A percentile compares a stretch with the other conserved stretches of the same genome.
Conservation (phyloP, 2,797 vertebrate species). For the Synaphobranchus kaupii region DNA sequence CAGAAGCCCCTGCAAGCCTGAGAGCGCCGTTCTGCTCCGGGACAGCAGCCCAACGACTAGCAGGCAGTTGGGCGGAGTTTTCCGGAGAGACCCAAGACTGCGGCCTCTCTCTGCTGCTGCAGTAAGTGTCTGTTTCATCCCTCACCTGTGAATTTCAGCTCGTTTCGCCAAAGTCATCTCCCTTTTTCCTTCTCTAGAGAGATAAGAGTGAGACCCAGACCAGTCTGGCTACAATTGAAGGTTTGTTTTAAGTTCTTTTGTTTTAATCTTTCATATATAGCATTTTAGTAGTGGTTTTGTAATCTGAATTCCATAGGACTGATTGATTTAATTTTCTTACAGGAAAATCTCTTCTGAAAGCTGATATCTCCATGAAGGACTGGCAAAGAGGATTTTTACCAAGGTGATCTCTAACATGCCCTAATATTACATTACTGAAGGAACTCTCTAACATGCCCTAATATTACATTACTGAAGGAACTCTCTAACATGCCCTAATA, state of each 20-base stretch:
- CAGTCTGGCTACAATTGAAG: background rate
- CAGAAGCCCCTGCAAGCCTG: slow-evolving; percentile 11
- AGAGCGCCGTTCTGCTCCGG: slow-evolving; percentile 43
- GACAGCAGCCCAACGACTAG: slow-evolving; percentile 40
- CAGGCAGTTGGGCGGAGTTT: background rate
- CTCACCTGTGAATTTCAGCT: too few relatives aligned
- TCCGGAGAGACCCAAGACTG: slow-evolving; percentile 30
- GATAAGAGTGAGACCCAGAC: background rate
- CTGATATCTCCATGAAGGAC: background rate
- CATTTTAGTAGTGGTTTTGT: background rate
- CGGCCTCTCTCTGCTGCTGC: too few relatives aligned
- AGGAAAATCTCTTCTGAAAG: slow-evolving; percentile 40
- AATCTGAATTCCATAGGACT: background rate
- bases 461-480: too few relatives aligned
- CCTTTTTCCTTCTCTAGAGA: slow-evolving; percentile 40
- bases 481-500: too few relatives aligned
- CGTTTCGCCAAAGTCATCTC: background rate
- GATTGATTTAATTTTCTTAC: background rate
- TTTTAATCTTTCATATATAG: background rate
- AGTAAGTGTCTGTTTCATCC: background rate
- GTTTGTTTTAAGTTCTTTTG: slow-evolving; percentile 29
- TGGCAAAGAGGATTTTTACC: slow-evolving; percentile 31
- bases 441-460: too few relatives aligned
- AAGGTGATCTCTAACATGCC: slow-evolving; percentile 43
- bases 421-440: background rate